These are phyloP conservation scores for Neopipo cinnamomea DNA, from an alignment of 2,113 vertebrate species.

Conservation along the genomic window DNA sequence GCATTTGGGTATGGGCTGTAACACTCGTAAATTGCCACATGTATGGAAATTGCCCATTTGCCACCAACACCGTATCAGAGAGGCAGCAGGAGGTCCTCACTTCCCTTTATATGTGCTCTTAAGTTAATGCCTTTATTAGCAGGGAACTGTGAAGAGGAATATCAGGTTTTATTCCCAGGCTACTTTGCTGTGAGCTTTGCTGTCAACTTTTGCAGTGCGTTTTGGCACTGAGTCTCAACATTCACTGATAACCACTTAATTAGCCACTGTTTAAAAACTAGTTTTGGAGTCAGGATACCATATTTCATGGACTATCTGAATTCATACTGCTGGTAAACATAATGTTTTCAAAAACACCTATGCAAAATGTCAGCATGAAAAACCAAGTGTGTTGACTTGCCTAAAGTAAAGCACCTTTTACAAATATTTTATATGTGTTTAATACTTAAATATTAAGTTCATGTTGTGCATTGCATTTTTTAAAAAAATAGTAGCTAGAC, in stretches of 20 bases:
- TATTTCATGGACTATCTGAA: background rate
- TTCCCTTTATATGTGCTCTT: conserved; percentile 16
- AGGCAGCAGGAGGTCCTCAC: conserved; percentile 28
- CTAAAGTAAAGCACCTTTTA: background rate
- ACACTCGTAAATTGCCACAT: conserved; percentile 14
- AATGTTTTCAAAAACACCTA: background rate
- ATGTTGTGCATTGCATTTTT: background rate
- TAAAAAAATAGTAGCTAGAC: background rate
- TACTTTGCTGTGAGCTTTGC: conserved; percentile 15
- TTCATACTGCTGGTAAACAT: background rate
- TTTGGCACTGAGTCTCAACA: background rate
- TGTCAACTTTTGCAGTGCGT: conserved; percentile 18
- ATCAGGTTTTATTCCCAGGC: conserved; percentile 6
- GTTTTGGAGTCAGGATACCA: background rate
- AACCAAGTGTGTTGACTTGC: background rate
- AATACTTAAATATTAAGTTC: background rate
- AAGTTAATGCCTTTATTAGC: conserved; percentile 39
- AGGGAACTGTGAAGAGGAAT: conserved; percentile 32
- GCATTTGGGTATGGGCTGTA: background rate
- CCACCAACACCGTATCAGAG: background rate
- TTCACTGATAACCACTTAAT: conserved; percentile 34
- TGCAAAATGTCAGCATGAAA: background rate
- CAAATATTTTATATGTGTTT: background rate
- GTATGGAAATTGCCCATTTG: conserved; percentile 32
- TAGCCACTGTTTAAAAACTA: background rate